Conservation (phyloP, 2,888 invertebrate species). For the Habroteleia sp. region DNA sequence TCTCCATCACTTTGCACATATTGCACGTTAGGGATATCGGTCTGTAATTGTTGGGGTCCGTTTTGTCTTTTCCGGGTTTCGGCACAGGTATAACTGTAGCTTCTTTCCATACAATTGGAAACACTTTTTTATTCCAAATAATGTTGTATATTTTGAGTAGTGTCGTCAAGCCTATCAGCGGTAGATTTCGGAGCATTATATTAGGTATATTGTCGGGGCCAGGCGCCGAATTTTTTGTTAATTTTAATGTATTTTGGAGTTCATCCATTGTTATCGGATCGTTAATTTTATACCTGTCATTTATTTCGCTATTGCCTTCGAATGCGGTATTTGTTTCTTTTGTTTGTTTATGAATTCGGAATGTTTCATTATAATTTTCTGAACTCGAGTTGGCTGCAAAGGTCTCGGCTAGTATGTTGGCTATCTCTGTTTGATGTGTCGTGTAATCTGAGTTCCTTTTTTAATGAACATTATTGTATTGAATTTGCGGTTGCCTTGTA, state of each 20-base stretch:
- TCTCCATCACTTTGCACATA: slow-evolving; percentile 62
- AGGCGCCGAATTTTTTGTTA: neutral
- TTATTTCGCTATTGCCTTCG: too few species aligned
- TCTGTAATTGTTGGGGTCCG: slow-evolving; percentile 34
- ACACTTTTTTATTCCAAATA: slow-evolving; percentile 39
- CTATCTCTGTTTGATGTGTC: slow-evolving; percentile 1
- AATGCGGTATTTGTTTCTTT: too few species aligned
- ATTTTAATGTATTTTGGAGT: neutral
- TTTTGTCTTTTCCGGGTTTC: slow-evolving; percentile 50
- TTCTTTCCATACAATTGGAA: slow-evolving; percentile 46
- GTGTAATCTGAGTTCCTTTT: too few species aligned
- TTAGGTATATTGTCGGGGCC: slow-evolving; percentile 49
- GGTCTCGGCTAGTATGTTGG: slow-evolving; percentile 3
- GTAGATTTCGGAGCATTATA: slow-evolving; percentile 48
- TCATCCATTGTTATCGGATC: neutral
- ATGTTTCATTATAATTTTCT: neutral
- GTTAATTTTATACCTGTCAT: too few species aligned
- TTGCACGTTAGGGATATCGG: too few species aligned
- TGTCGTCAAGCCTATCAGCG: neutral
- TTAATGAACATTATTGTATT: neutral
- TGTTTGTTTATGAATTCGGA: too few species aligned
- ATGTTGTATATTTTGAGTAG: slow-evolving; percentile 52
- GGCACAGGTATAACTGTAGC: too few species aligned
- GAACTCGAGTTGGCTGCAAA: slow-evolving; percentile 15
- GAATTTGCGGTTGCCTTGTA: neutral